Evolutionary conservation across 2,888 invertebrate genomes (phyloP), one percentile per base, ranked within the genome.

Genomic region (Macrophya annulata): DNA sequence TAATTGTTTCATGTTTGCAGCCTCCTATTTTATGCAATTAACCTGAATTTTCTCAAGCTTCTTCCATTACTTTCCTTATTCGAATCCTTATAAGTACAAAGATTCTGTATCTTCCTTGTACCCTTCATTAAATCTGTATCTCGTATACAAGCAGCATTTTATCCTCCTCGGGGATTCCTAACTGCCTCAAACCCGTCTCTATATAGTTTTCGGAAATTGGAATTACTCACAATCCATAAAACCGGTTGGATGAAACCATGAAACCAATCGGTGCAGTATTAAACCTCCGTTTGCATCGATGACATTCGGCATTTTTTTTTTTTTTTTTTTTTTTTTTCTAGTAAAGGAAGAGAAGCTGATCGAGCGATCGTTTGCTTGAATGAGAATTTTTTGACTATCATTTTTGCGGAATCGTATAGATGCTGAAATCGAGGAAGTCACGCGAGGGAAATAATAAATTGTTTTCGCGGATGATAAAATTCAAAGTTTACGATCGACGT

Each of bases 401-500:
- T 51, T 55, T 77, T 77, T 37, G 31, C 21, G 31, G 37, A 31
- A 77, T 51, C n/a, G 43, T 9, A 68, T 9, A 68, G 25, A 12
- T 37, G 25, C 37, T 37, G 15, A 37, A 25, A 37, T 37, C 37
- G 37, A 37, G 68, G 17, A 37, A 68, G 6, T 17, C 12, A 15
- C 43, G 37, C 31, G 21, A 37, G 17, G 43, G 68, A 51, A 48
- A 83, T 45, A 68, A 83, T 31, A 62, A 48, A 68, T 83, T 68
- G 68, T 83, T 83, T 25, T 21, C 9, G 25, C 51, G 83, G 83
- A 48, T 48, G 68, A 83, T 83, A 83, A 83, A 83, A n/a, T 40
- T 51, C 83, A 6, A 51, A 83, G 48, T 83, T 83, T 83, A 83
- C 83, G 83, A 71, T 83, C 83, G 48, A 31, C 48, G 71, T 68